phyloP scores from a whole-genome alignment of 35 echinoderm and acorn worm genomes.

The Strongylocentrotus purpuratus region DNA sequence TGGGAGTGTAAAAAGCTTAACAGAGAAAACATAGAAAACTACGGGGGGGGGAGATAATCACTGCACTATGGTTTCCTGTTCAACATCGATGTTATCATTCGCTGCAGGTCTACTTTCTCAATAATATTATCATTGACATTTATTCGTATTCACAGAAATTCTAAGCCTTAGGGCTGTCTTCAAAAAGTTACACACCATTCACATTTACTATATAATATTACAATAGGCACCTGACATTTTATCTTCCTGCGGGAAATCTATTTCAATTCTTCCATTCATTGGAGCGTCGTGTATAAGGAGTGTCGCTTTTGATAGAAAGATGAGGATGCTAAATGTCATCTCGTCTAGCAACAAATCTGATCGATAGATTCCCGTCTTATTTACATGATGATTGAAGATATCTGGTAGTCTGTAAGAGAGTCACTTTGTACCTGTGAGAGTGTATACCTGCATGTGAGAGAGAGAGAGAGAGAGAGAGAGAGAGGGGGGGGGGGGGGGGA shows the following conservation, averaged over 20 bases:
- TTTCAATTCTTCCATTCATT: neutral
- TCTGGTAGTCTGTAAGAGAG: neutral
- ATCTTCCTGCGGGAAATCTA: neutral
- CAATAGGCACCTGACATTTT: neutral
- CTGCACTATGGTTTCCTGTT: no score
- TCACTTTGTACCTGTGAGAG: neutral
- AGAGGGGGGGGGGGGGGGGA: no score
- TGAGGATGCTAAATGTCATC: neutral
- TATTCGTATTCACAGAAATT: no score
- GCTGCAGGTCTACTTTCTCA: no score
- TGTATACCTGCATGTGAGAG: no score
- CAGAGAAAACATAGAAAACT: no score
- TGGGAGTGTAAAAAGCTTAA: no score
- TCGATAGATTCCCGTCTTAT: neutral
- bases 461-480: no score
- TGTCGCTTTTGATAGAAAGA: neutral
- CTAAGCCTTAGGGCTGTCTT: neutral
- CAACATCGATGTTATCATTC: no score
- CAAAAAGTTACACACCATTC: neutral
- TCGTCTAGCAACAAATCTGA: neutral
- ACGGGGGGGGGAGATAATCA: no score
- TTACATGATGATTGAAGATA: neutral
- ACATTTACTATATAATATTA: neutral
- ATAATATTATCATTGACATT: no score
- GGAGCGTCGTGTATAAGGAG: neutral